phyloP scores from a whole-genome alignment of 2,888 invertebrate genomes.

The Coelopa pilipes region DNA sequence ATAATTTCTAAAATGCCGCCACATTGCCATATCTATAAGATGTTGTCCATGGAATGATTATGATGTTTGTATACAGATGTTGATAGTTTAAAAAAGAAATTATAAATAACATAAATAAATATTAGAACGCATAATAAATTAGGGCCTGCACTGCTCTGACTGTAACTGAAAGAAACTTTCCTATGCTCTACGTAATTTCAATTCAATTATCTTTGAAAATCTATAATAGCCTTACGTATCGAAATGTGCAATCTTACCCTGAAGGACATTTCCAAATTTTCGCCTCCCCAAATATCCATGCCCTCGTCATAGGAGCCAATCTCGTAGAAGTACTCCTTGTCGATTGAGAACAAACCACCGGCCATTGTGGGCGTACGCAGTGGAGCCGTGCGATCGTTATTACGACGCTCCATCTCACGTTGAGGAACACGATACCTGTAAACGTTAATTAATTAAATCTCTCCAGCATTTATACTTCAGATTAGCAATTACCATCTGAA shows the following conservation, averaged over 20 bases:
- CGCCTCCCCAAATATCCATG: constrained; percentile 98
- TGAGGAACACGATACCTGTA: constrained; percentile 95
- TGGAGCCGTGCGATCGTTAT: constrained; percentile 92
- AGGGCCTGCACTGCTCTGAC: constrained; percentile 14
- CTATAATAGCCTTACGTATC: neutral
- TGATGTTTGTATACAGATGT: neutral
- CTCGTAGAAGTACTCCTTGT: constrained; percentile 96
- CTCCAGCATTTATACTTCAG: neutral
- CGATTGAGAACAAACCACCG: constrained; percentile 94
- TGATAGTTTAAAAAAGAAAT: constrained; percentile 42
- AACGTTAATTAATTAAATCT: constrained; percentile 18
- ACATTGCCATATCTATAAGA: constrained; percentile 91
- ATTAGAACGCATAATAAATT: neutral
- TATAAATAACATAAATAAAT: neutral
- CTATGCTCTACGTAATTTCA: neutral
- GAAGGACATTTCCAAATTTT: constrained; percentile 69
- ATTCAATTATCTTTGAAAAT: neutral
- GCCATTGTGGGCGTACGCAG: constrained; percentile 98
- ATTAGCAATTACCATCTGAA: constrained; percentile 85
- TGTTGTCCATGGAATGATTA: neutral
- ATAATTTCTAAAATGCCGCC: constrained; percentile 95
- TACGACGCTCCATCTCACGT: constrained; percentile 93
- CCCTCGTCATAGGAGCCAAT: constrained; percentile 98
- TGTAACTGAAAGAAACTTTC: neutral
- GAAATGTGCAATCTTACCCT: constrained; percentile 61